phyloP scores from a whole-genome alignment of 2,797 vertebrate species.

The Labeo calbasu region DNA sequence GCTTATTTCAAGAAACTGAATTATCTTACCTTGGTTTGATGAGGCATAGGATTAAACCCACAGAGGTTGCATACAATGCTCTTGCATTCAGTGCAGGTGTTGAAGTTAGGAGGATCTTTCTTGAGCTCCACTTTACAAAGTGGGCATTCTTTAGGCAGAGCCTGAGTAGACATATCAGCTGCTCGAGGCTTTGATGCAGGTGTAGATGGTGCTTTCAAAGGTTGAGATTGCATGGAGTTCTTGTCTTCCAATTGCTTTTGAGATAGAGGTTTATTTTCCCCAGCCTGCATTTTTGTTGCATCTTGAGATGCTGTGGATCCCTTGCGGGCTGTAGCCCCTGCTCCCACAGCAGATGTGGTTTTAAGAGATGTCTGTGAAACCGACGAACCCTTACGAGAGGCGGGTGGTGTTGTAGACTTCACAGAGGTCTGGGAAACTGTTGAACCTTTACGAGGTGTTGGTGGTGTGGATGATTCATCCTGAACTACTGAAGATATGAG shows the following conservation, averaged over 20 bases:
- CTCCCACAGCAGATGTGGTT: slow-evolving; percentile 6
- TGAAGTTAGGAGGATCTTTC: slow-evolving; percentile 86
- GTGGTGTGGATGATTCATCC: slow-evolving; percentile 66
- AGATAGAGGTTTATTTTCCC: slow-evolving; percentile 18
- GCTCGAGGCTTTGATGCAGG: slow-evolving; percentile 57
- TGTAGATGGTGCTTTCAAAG: slow-evolving; percentile 58
- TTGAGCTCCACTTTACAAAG: slow-evolving; percentile 90
- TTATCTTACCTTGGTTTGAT: slow-evolving; percentile 85
- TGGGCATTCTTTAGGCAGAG: slow-evolving; percentile 78
- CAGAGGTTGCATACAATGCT: slow-evolving; percentile 91
- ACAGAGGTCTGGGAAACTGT: slow-evolving; percentile 44
- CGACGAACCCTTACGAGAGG: slow-evolving; percentile 39
- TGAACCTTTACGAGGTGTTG: slow-evolving; percentile 69
- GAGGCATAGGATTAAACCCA: slow-evolving; percentile 93
- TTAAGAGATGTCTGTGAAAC: slow-evolving; percentile 48
- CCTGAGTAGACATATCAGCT: slow-evolving; percentile 54
- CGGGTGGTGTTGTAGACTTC: slow-evolving; percentile 61
- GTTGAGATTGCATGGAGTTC: slow-evolving; percentile 59
- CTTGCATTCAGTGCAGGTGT: slow-evolving; percentile 90
- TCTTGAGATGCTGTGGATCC: slow-evolving; percentile 28
- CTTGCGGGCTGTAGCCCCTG: slow-evolving; percentile 8
- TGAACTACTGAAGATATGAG: slow-evolving; percentile 88
- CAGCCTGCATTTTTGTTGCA: neutral
- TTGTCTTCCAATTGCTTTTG: slow-evolving; percentile 62
- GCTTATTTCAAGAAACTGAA: neutral